Percentiles rank a stretch among this genome's conserved stretches.
Evolutionary conservation across 2,888 invertebrate species (phyloP).

Genomic region (Tanytarsus gracilentus): DNA sequence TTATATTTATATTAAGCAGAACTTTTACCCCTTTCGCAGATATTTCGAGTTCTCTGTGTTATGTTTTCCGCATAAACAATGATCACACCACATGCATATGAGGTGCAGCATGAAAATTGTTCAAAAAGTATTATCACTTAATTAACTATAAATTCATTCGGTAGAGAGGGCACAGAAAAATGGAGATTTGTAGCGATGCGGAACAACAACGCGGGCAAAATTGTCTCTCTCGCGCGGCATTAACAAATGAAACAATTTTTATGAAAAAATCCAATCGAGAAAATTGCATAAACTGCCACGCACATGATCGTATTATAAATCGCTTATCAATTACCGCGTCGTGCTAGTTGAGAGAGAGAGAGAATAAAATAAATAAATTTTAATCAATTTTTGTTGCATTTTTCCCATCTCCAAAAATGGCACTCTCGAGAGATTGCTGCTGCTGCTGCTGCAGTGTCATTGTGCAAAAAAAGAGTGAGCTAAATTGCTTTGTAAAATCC

Average conservation of each 20-base stretch:
- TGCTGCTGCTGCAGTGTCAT: not conserved
- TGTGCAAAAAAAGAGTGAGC: too few species aligned
- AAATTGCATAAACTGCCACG: conserved; percentile 13
- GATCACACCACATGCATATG: not conserved
- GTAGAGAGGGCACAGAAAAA: not conserved
- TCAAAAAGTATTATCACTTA: conserved; percentile 13
- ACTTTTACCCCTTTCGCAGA: too few species aligned
- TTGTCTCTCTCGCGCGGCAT: not conserved
- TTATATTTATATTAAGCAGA: too few species aligned
- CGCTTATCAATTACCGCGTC: conserved; percentile 11
- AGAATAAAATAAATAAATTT: conserved; percentile 6
- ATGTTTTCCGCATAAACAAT: conserved; percentile 20
- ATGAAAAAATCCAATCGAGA: conserved; percentile 15
- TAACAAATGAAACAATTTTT: conserved; percentile 15
- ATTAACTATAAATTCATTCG: conserved; percentile 10
- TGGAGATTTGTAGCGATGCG: not conserved
- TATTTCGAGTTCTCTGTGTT: too few species aligned
- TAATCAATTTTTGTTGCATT: conserved; percentile 9
- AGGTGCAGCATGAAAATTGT: not conserved
- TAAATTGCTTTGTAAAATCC: conserved; percentile 16
- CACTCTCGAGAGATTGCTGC: not conserved
- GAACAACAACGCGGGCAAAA: not conserved
- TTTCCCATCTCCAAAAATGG: conserved; percentile 5
- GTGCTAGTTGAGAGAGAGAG: too few species aligned
- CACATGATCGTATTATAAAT: not conserved